Base-by-base conservation (phyloP, 2,113 vertebrate genomes). In the Bambusicola thoracicus region DNA sequence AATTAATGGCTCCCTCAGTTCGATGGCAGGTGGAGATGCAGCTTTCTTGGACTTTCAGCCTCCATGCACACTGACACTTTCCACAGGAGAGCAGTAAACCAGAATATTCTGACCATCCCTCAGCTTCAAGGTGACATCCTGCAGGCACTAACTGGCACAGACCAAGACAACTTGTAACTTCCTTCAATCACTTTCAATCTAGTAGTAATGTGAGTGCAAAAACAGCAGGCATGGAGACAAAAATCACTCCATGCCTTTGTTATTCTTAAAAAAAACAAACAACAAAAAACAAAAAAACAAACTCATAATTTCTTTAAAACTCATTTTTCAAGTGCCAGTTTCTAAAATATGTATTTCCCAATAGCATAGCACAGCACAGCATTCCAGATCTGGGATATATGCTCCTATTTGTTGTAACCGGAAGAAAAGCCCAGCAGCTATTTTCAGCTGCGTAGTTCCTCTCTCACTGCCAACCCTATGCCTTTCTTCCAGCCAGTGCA, bases 121-220 rank as follows among this genome's bases (percentile, higher is more conserved):
- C 44, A 98, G 96, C 69, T 98, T 93, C 89, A 98, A 92, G 59
- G 97, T 86, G 67, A 98, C 98, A 62, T 98, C 97, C 80, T 96
- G 95, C 72, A 99, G 97, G 44, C 76, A 65, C 98, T 98, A 98
- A 77, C 98, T 98, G 92, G 84, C 30, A 67, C 8, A 95, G 78
- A 87, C 1, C 81, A 76, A 65, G 93, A 81, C 36, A 66, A 62
- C 12, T 78, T 90, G 77, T 48, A 58, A 78, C 19, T 62, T 49
- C 11, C 55, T 83, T 81, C n/a, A 18, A 40, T 73, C 13, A 5
- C 21, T 11, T 40, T 48, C 70, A 89, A 68, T 30, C 48, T 1
- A 34, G 10, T 32, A 24, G 43, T 55, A n/a, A 94, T 67, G 13
- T 48, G 8, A 2, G 22, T 6, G 29, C 55, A 68, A 53, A 62